Base-by-base conservation (phyloP, 1,140 invertebrate species). In the Lucilia sericata region DNA sequence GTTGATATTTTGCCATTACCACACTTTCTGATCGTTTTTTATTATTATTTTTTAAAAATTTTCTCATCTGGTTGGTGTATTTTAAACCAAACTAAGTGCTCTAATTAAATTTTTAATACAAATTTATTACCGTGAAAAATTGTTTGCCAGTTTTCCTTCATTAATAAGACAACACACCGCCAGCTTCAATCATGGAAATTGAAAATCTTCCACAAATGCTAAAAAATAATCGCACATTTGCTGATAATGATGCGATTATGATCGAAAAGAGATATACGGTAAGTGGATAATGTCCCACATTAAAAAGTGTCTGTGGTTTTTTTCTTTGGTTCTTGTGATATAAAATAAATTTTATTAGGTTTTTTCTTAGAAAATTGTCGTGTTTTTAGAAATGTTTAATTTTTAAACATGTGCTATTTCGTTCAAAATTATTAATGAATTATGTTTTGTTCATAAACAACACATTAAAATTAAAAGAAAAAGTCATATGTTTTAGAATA, bases 241-340 rank as follows among this genome's bases (percentile, higher is more conserved):
- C 84, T 55, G 82, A 83, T 78, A 87, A 85, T 84, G 85, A 51
- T 85, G 84, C 60, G 74, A 83, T 84, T 74, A 88, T 88, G 85
- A 86, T 88, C 82, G 88, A 90, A 51, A 86, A 87, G 82, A 84
- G 88, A 86, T 90, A 88, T 86, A 87, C 87, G 88, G 88, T 90
- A 88, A 90, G 88, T 89, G 2, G 10, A 42, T 42, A 5, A 10
- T 42, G 51, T 12, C 51, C 3, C 25, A 30, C 1, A 55, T 17
- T 55, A 8, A 42, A 30, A 42, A 42, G 42, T 42, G 42, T 42
- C 10, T 42, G 25, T 2, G 5, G 36, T 36, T 36, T 36, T 36
- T 36, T 42, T 42, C 0, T 42, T 42, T 42, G 42, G 42, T 42
- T 42, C 42, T 42, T 42, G 25, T 30, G 25, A 30, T 30, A 30